Evolutionary conservation across 2,113 vertebrate genomes (phyloP).

Genomic region (Phaethon lepturus): DNA sequence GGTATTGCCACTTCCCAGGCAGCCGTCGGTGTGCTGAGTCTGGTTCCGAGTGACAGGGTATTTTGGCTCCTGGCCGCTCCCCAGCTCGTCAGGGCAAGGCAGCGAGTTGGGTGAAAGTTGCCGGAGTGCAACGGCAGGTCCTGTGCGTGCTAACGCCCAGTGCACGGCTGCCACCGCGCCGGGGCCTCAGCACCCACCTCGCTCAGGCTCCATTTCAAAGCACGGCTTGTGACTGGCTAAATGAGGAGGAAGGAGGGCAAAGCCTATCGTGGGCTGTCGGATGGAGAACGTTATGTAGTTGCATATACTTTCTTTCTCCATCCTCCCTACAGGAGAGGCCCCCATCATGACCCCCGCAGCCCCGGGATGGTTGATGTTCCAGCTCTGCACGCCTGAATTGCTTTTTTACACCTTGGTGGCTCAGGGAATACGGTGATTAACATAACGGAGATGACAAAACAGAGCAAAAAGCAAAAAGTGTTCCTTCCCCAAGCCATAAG

Average conservation of each 20-base stretch:
- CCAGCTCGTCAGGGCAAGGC: not conserved
- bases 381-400: not conserved
- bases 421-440: slow-evolving; percentile 8
- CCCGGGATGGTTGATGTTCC: not conserved
- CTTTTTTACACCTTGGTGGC: not conserved
- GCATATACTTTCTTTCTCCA: not conserved
- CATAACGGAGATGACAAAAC: not conserved
- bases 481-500: not conserved
- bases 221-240: not conserved
- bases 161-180: not conserved
- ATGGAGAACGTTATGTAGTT: not conserved
- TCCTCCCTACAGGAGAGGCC: not conserved
- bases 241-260: not conserved
- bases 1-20: not conserved
- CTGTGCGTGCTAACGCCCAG: not conserved
- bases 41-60: not conserved
- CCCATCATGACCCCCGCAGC: not conserved
- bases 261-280: not conserved
- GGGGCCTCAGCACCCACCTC: not conserved
- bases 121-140: not conserved
- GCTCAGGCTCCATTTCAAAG: not conserved
- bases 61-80: not conserved
- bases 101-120: not conserved
- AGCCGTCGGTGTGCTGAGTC: not conserved
- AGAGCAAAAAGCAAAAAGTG: not conserved